phyloP scores from a whole-genome alignment of 2,888 invertebrate species.

The Hirtodrosophila cameraria region DNA sequence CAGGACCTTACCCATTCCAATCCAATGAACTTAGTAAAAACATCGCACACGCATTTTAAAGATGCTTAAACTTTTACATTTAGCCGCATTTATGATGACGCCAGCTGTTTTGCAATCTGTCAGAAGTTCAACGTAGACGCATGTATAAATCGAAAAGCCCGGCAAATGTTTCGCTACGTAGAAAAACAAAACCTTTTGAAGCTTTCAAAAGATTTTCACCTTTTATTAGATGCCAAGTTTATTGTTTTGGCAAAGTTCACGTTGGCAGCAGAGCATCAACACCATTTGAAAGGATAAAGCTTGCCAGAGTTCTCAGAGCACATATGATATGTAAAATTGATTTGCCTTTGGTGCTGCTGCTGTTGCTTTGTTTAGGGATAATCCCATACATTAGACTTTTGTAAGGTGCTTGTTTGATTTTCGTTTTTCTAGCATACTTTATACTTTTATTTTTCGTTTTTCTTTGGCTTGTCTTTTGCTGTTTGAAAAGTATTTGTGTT shows the following conservation, averaged over 20 bases:
- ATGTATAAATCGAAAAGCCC: conserved; percentile 36
- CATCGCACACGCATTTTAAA: conserved; percentile 59
- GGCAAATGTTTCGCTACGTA: conserved; percentile 34
- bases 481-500: conserved; percentile 8
- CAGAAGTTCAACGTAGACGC: conserved; percentile 21
- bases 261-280: conserved; percentile 45
- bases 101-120: conserved; percentile 51
- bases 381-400: conserved; percentile 76
- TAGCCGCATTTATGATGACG: conserved; percentile 76
- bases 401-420: conserved; percentile 68
- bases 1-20: conserved; percentile 11
- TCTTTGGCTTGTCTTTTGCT: conserved; percentile 14
- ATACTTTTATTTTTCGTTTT: conserved; percentile 23
- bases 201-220: conserved; percentile 79
- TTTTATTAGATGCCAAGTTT: conserved; percentile 79
- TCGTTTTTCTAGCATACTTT: conserved; percentile 16
- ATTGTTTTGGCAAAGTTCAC: conserved; percentile 74
- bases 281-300: conserved; percentile 63
- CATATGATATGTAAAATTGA: conserved; percentile 72
- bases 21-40: conserved; percentile 64
- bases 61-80: conserved; percentile 76
- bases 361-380: conserved; percentile 73
- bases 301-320: conserved; percentile 12
- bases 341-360: conserved; percentile 55
- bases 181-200: conserved; percentile 63